phyloP scores from a whole-genome alignment of 2,888 invertebrate genomes.

The Melanophora roralis region DNA sequence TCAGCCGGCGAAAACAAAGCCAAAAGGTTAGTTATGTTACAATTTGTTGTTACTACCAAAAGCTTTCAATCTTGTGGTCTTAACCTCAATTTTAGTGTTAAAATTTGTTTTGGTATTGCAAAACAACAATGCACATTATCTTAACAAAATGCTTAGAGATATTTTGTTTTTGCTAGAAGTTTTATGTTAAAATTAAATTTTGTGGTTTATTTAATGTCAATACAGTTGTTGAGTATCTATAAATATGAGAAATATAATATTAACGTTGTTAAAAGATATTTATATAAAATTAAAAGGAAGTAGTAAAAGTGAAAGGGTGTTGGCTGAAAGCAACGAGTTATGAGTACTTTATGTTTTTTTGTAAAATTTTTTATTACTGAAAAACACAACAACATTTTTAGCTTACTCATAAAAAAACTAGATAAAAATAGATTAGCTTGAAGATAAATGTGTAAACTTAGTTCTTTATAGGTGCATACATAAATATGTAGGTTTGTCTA shows the following conservation, averaged over 20 bases:
- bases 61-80: constrained; percentile 25
- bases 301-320: background rate
- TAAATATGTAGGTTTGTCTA: too few species aligned
- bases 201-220: constrained; percentile 6
- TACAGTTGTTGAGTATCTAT: background rate
- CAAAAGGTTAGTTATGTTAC: constrained; percentile 24
- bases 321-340: too few species aligned
- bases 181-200: background rate
- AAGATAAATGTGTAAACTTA: too few species aligned
- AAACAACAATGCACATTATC: background rate
- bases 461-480: too few species aligned
- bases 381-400: too few species aligned
- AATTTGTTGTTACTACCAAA: constrained; percentile 1
- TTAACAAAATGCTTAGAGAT: background rate
- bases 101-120: constrained; percentile 16
- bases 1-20: background rate
- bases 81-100: constrained; percentile 32
- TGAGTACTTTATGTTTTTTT: too few species aligned
- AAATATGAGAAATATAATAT: background rate
- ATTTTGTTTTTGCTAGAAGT: background rate
- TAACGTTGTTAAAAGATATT: background rate
- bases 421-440: too few species aligned
- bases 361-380: too few species aligned
- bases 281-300: background rate
- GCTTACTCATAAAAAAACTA: too few species aligned